Evolutionary conservation across 2,113 vertebrate species (phyloP), one percentile per base, ranked within the genome.

Genomic region (Stigmatopora argus): DNA sequence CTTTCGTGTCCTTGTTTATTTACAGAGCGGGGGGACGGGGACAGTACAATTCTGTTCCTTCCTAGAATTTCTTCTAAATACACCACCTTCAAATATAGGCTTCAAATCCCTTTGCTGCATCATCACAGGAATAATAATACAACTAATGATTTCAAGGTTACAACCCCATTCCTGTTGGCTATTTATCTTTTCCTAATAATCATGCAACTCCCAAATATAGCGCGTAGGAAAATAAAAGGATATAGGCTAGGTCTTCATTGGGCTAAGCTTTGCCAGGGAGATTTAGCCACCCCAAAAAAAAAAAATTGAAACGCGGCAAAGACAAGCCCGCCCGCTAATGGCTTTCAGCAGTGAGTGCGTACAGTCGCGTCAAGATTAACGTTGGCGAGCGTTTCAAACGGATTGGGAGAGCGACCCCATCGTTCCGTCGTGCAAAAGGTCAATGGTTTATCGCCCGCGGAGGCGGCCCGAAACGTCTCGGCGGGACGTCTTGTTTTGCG

Each of bases 171-270:
- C 38, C 71, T 75, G 59, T 73, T 83, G 82, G 74, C 73, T 70
- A 79, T 80, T 77, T 58, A 77, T 68, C 67, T 83, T 81, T 77
- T 74, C 9, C 4, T 41, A 78, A 75, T 80, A 83, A 87, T 80
- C 87, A 91, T 90, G 87, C 88, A 85, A 83, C 85, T 78, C 85
- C 73, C 57, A 80, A 81, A 79, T 74, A 79, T 81, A 73, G 23
- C 70, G 70, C 81, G 86, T 23, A 56, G 53, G 79, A 86, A 86
- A 86, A 88, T 83, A 85, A 85, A 83, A 83, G 48, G 65, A 88
- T 71, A 78, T 75, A 81, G 60, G 53, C 41, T 15, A 64, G 72
- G 78, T 77, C 26, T 1, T 31, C 26, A 63, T 81, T 62, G 73
- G 76, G 68, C 73, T 31, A 31, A 67, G 78, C 66, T 85, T 88